Evolutionary conservation across 2,888 invertebrate genomes (phyloP), one percentile per base, ranked within the genome.

Genomic region (Amiota mariae): DNA sequence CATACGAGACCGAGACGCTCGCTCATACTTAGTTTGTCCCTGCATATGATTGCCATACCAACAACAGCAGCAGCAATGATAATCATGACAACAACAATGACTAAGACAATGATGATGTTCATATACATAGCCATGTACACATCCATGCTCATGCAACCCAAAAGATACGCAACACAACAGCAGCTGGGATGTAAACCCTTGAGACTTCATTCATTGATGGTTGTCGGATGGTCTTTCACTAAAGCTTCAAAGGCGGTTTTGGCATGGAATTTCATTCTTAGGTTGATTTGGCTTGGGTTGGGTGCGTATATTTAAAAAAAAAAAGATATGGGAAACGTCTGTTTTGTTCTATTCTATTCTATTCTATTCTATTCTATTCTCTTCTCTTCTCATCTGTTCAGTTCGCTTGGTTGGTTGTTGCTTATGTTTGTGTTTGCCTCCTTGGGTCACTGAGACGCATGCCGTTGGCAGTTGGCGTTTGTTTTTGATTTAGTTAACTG

Each of bases 401-500:
- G 2, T 36, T 36, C 36, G 36, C 36, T 36, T 36, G 36, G 36
- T 36, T 36, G 36, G 8, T 36, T 36, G 36, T 36, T 36, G 36
- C 36, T 36, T 36, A 6, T 36, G 6, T 36, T 36, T 8, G 18
- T 59, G 59, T 8, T 12, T 59, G 59, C 13, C 54, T 51, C 54
- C 4, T 20, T 59, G 20, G 54, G 20, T 51, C 71, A 72, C 46
- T 54, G 73, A 71, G 74, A 71, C 77, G 75, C 68, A 79, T 80
- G 80, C 79, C 75, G 73, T 36, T 78, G 81, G 78, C 80, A 75
- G 78, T 79, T 81, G 79, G 76, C 74, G 78, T 81, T 81, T 80
- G 79, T 75, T 80, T 80, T 81, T 80, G 81, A 80, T 80, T 80
- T 81, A 80, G 81, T 80, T 77, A 75, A 80, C 76, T 74, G 72